Evolutionary conservation across 2,797 vertebrate species (phyloP).

Genomic region (Delichon dasypus): DNA sequence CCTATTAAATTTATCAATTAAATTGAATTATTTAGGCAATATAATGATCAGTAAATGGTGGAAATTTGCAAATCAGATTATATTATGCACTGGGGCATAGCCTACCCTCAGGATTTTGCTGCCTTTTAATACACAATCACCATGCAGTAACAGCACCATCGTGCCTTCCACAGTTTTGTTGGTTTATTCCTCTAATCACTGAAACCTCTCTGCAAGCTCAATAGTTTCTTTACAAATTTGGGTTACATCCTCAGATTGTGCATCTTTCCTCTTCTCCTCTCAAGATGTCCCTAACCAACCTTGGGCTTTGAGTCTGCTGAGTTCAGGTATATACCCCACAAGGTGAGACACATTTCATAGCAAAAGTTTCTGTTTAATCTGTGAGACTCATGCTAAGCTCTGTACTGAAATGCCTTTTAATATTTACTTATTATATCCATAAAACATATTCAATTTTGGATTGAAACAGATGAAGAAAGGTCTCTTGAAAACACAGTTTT

Average conservation of each 20-base stretch:
- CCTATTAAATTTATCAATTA: background rate
- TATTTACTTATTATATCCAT: background rate
- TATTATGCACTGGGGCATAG: background rate
- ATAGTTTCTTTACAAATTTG: background rate
- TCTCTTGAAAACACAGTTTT: background rate
- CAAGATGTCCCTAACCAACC: background rate
- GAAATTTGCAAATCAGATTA: background rate
- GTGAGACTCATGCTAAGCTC: background rate
- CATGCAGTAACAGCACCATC: background rate
- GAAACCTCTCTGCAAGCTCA: background rate
- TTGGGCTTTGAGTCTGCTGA: background rate
- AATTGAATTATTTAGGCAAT: background rate
- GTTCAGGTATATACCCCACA: background rate
- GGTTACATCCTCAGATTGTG: background rate
- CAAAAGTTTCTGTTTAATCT: background rate
- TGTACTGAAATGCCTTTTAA: background rate
- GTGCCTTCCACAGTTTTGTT: background rate
- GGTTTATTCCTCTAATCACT: background rate
- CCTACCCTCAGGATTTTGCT: background rate
- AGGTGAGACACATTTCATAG: rapidly evolving
- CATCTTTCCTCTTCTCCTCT: background rate
- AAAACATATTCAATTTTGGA: background rate
- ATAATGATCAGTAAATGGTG: background rate
- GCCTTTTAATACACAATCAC: background rate
- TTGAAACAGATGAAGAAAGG: background rate